Percentiles rank a stretch among this genome's conserved stretches.
Conservation (phyloP, 1,140 invertebrate genomes). For the Cataglyphis hispanica region DNA sequence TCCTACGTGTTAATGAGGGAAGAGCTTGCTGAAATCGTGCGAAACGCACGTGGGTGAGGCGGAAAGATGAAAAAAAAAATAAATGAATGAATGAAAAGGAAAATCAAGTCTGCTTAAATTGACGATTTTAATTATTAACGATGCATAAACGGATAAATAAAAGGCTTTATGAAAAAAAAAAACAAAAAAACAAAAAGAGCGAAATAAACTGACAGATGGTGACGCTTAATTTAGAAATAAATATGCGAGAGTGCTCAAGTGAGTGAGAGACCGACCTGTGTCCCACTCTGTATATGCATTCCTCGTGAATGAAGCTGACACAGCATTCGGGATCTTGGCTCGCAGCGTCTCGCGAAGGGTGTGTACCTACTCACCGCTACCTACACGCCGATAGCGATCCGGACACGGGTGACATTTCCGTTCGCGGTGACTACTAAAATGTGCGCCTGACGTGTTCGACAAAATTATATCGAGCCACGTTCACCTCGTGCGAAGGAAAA, state of each 20-base stretch:
- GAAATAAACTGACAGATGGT: not conserved
- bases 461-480: not conserved
- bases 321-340: slow-evolving; percentile 28
- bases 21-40: not conserved
- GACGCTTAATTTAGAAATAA: not conserved
- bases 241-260: not conserved
- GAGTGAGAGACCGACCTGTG: not conserved
- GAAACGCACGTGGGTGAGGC: not conserved
- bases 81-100: not conserved
- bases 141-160: not conserved
- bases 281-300: not conserved
- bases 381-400: not conserved
- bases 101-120: not conserved
- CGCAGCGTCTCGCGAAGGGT: not conserved
- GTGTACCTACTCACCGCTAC: not conserved
- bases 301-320: slow-evolving; percentile 44
- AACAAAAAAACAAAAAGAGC: not conserved
- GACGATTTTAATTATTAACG: slow-evolving; percentile 4
- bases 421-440: not conserved
- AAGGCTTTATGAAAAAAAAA: not conserved
- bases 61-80: not conserved
- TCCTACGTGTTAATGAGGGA: not conserved
- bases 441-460: not conserved
- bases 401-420: slow-evolving; percentile 42
- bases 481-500: not conserved